A percentile compares a stretch with the other conserved stretches of the same genome.
Evolutionary conservation across 2,888 invertebrate species (phyloP).

Genomic region (Melikaiella ostensackeni): DNA sequence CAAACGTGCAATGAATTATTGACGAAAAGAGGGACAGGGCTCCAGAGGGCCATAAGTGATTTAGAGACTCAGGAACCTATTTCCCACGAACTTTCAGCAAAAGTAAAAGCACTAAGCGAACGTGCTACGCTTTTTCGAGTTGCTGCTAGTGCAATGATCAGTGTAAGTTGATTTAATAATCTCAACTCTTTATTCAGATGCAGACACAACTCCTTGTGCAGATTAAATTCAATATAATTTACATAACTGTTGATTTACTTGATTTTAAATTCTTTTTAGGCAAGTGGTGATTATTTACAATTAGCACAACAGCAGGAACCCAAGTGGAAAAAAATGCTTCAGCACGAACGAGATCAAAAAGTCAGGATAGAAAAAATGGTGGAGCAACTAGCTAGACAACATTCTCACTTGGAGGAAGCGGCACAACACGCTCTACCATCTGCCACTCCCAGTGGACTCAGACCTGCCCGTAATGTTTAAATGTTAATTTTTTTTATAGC

Average conservation of each 20-base stretch:
- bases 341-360: conserved; percentile 97
- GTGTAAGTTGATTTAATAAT: conserved; percentile 80
- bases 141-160: conserved; percentile 97
- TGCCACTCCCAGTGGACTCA: conserved; percentile 65
- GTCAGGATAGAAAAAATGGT: conserved; percentile 96
- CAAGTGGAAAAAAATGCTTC: conserved; percentile 94
- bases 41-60: conserved; percentile 89
- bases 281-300: conserved; percentile 94
- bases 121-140: conserved; percentile 96
- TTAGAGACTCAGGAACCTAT: conserved; percentile 82
- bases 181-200: conserved; percentile 30
- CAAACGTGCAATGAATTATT: conserved; percentile 95
- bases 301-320: conserved; percentile 93
- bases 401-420: conserved; percentile 96
- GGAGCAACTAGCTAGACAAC: conserved; percentile 97
- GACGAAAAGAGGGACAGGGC: conserved; percentile 89
- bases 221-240: conserved; percentile 3
- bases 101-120: conserved; percentile 94
- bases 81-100: conserved; percentile 83
- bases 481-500: neutral
- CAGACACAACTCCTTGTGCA: neutral
- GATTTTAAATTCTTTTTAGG: conserved; percentile 79
- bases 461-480: conserved; percentile 68
- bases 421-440: conserved; percentile 82
- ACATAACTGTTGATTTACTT: neutral